A percentile compares a stretch with the other conserved stretches of the same genome.
These are phyloP conservation scores for Acrossocheilus wenchowensis DNA, from an alignment of 2,797 vertebrate species.

Conservation along the genomic window DNA sequence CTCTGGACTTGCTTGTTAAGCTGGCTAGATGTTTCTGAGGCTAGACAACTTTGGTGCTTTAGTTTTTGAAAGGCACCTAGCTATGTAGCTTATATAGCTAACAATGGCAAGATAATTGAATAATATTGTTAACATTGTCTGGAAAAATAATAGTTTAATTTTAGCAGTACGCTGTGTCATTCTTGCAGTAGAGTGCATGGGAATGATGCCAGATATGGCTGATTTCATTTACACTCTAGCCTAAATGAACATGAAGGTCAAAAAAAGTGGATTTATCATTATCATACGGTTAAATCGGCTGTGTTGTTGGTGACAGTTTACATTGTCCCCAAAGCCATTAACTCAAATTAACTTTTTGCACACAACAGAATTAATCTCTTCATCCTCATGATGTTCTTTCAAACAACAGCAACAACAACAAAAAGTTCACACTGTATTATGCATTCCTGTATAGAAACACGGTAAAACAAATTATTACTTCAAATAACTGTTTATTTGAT, in stretches of 20 bases:
- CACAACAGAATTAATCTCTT: not conserved
- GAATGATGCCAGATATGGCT: not conserved
- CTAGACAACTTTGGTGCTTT: not conserved
- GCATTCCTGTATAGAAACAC: not conserved
- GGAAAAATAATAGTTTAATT: not conserved
- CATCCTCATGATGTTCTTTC: not conserved
- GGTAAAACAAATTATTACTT: not conserved
- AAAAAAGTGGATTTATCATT: not conserved
- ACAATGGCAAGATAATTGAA: not conserved
- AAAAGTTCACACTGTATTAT: not conserved
- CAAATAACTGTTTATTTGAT: slow-evolving; percentile 45
- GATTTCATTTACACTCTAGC: not conserved
- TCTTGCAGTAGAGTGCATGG: not conserved
- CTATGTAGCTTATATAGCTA: not conserved
- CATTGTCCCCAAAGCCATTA: not conserved
- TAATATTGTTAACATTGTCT: not conserved
- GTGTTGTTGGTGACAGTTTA: not conserved
- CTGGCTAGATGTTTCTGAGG: not conserved
- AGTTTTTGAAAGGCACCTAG: not conserved
- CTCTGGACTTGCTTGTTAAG: not conserved
- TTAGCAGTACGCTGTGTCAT: not conserved
- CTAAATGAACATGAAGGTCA: not conserved
- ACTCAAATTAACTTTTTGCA: not conserved
- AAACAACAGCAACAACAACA: not conserved
- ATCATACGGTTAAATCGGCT: not conserved